Percentiles rank a stretch among this genome's conserved stretches.
Evolutionary conservation across 2,113 vertebrate genomes (phyloP).

Genomic region (Gnathonemus longibarbis): DNA sequence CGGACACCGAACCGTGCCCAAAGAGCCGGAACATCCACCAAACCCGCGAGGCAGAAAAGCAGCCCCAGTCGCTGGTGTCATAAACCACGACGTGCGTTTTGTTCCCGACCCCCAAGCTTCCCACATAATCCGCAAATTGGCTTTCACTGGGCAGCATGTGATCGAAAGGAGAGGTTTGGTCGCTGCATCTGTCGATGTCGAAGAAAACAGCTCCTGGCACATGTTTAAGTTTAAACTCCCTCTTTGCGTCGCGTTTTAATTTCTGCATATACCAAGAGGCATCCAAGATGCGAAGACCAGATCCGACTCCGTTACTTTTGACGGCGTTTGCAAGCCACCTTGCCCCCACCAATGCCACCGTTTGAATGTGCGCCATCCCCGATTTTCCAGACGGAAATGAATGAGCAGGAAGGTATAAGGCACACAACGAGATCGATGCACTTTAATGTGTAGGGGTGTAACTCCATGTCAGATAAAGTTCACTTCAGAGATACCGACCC

Average conservation of each 20-base stretch:
- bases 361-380: background rate
- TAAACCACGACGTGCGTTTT: slow-evolving; percentile 85
- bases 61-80: slow-evolving; percentile 79
- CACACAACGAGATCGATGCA: background rate
- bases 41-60: slow-evolving; percentile 78
- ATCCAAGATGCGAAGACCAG: slow-evolving; percentile 72
- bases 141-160: slow-evolving; percentile 75
- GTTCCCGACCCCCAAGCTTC: slow-evolving; percentile 70
- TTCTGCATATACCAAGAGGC: slow-evolving; percentile 84
- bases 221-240: slow-evolving; percentile 72
- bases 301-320: slow-evolving; percentile 54
- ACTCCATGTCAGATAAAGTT: background rate
- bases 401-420: background rate
- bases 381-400: background rate
- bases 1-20: slow-evolving; percentile 74
- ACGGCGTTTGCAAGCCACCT: slow-evolving; percentile 79
- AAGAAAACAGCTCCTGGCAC: slow-evolving; percentile 79
- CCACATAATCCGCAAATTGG: slow-evolving; percentile 70
- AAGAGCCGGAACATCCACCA: slow-evolving; percentile 97
- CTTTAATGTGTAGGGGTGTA: background rate
- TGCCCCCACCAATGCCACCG: slow-evolving; percentile 63
- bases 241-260: slow-evolving; percentile 61
- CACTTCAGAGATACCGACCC: background rate
- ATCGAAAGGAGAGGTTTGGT: slow-evolving; percentile 67
- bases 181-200: slow-evolving; percentile 78